Evolutionary conservation across 2,113 vertebrate genomes (phyloP).

Genomic region (Thymallus thymallus): DNA sequence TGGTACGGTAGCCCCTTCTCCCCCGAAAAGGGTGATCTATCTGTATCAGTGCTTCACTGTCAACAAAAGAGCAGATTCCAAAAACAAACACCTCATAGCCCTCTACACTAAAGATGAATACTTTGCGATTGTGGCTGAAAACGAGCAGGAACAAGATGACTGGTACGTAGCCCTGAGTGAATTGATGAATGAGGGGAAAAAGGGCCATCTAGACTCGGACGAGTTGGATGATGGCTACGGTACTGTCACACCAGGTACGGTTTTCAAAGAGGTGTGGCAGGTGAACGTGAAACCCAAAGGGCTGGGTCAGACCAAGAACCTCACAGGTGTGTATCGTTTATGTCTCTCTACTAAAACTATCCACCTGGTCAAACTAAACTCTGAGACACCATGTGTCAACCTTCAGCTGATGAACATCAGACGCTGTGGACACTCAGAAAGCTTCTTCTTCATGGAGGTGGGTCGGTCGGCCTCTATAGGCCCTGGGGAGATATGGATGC

Average conservation of each 20-base stretch:
- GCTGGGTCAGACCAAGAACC: slow-evolving; percentile 93
- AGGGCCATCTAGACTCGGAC: slow-evolving; percentile 68
- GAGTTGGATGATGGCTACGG: slow-evolving; percentile 77
- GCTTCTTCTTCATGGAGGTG: slow-evolving; percentile 97
- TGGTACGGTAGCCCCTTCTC: slow-evolving; percentile 73
- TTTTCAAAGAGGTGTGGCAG: slow-evolving; percentile 98
- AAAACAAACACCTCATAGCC: slow-evolving; percentile 94
- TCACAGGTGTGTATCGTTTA: slow-evolving; percentile 91
- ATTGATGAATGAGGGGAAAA: slow-evolving; percentile 78
- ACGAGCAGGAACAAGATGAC: slow-evolving; percentile 91
- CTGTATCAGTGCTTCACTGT: slow-evolving; percentile 97
- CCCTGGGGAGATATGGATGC: slow-evolving; percentile 97
- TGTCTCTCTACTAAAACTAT: slow-evolving; percentile 93
- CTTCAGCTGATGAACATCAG: slow-evolving; percentile 95
- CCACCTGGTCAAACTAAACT: slow-evolving; percentile 91
- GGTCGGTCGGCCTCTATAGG: slow-evolving; percentile 92
- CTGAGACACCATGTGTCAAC: slow-evolving; percentile 90
- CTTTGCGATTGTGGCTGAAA: slow-evolving; percentile 93
- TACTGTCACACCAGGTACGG: slow-evolving; percentile 79
- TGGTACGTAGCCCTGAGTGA: slow-evolving; percentile 94
- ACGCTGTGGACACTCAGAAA: slow-evolving; percentile 93
- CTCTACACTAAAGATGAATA: slow-evolving; percentile 96
- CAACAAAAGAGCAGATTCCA: slow-evolving; percentile 91
- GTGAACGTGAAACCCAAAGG: slow-evolving; percentile 94
- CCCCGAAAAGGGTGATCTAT: slow-evolving; percentile 88